phyloP scores from a whole-genome alignment of 2,797 vertebrate genomes.

The Bradypus variegatus region DNA sequence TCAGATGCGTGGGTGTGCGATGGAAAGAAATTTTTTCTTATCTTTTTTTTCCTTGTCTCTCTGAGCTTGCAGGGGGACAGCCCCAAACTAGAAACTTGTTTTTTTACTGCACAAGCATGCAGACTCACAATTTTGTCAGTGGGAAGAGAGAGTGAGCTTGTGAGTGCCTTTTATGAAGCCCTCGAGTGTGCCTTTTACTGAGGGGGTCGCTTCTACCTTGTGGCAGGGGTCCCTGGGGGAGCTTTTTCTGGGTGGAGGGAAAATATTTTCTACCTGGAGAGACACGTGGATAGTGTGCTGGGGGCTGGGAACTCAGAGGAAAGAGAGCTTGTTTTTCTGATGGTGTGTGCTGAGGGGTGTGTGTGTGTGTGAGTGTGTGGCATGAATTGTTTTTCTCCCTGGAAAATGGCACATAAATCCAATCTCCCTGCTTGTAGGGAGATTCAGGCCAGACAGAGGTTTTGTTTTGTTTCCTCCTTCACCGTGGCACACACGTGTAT shows the following conservation, averaged over 20 bases:
- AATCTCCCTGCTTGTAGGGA: neutral
- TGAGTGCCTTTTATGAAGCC: too few relatives aligned
- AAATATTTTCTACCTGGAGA: too few relatives aligned
- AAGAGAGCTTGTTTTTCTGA: neutral
- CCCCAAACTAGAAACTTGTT: too few relatives aligned
- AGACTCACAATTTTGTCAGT: accelerated
- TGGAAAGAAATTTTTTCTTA: neutral
- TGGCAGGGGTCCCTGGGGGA: too few relatives aligned
- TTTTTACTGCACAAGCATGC: neutral
- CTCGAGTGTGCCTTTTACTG: too few relatives aligned
- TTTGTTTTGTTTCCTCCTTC: neutral
- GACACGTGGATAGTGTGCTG: accelerated
- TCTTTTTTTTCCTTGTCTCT: neutral
- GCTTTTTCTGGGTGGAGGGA: neutral
- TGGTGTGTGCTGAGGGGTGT: neutral
- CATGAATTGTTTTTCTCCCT: neutral
- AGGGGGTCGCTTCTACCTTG: neutral
- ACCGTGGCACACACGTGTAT: neutral
- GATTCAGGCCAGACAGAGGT: neutral
- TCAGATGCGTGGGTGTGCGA: accelerated
- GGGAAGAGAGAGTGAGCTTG: accelerated
- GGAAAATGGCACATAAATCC: neutral
- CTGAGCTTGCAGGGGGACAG: neutral
- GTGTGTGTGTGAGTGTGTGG: neutral
- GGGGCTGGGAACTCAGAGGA: neutral